Evolutionary conservation across 2,888 invertebrate species (phyloP), one percentile per base, ranked within the genome.

Genomic region (Galeopsomyia nigrocyanea): DNA sequence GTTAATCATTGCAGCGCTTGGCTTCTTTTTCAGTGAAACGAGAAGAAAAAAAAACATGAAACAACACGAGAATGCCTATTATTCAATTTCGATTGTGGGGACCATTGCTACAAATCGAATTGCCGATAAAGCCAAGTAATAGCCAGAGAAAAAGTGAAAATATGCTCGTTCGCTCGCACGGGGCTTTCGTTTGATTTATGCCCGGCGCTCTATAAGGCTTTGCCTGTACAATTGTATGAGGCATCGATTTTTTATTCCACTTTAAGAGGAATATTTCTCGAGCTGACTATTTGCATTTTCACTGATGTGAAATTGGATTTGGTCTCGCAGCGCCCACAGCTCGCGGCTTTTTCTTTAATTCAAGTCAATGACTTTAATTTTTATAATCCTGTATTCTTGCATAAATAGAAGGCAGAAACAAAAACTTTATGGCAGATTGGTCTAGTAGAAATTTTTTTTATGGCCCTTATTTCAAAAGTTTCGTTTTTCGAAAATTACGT

Each of bases 121-220:
- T 31, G 47, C 14, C 71, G 51, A 62, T 71, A 71, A 53, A 62
- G 62, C 46, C 26, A 57, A 63, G 13, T 58, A 67, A 62, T 53
- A 62, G 31, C 17, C 6, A 19, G 60, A 71, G 58, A 61, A 67
- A 67, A 62, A 57, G 56, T 56, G 66, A 71, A 71, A 65, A 65
- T 66, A 61, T 21, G 39, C 19, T 65, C 13, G 26, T 26, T 26
- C 26, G 26, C 26, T 26, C 26, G 26, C 26, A 26, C 26, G 49
- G 16, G 39, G 21, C 39, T 46, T 61, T 55, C 50, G 22, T 60
- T 65, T 61, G 71, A 71, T 71, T 71, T 60, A 65, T 39, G 19
- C n/a, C 47, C 1, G 47, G 9, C 55, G 53, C 10, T 55, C 49
- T 13, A 22, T 53, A 26, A 66, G 56, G 56, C 57, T 57, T 63